Evolutionary conservation across 2,113 vertebrate genomes (phyloP).

Genomic region (Pyrgilauda ruficollis): DNA sequence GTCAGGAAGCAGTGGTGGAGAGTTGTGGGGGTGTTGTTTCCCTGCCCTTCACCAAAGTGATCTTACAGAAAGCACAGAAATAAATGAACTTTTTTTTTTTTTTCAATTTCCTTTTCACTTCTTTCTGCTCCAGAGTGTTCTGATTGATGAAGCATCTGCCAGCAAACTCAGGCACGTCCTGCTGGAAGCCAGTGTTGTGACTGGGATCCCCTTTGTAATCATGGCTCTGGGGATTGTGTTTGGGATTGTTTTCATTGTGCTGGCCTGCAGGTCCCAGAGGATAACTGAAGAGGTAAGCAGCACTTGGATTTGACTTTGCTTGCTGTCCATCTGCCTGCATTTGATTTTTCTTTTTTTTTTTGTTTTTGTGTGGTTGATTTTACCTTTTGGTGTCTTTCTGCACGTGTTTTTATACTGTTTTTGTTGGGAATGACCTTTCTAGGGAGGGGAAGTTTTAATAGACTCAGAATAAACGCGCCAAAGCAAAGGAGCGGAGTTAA

Average conservation of each 20-base stretch:
- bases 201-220: slow-evolving; percentile 87
- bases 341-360: background rate
- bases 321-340: background rate
- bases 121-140: slow-evolving; percentile 76
- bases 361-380: background rate
- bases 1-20: background rate
- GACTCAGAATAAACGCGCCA: slow-evolving; percentile 51
- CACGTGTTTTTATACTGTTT: background rate
- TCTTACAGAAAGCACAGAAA: background rate
- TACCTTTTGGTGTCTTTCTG: background rate
- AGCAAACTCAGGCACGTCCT: slow-evolving; percentile 71
- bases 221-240: slow-evolving; percentile 84
- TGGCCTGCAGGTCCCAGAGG: slow-evolving; percentile 78
- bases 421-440: slow-evolving; percentile 48
- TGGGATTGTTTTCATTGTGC: slow-evolving; percentile 80
- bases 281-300: slow-evolving; percentile 80
- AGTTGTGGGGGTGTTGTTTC: background rate
- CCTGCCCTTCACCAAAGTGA: background rate
- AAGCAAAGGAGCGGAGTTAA: slow-evolving; percentile 34
- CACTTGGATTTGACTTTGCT: background rate
- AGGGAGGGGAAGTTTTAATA: slow-evolving; percentile 66
- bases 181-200: slow-evolving; percentile 72
- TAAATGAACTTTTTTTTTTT: background rate
- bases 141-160: slow-evolving; percentile 84
- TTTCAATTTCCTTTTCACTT: background rate